Evolutionary conservation across 2,113 vertebrate species (phyloP), one percentile per base, ranked within the genome.

Genomic region (Hippocampus comes): DNA sequence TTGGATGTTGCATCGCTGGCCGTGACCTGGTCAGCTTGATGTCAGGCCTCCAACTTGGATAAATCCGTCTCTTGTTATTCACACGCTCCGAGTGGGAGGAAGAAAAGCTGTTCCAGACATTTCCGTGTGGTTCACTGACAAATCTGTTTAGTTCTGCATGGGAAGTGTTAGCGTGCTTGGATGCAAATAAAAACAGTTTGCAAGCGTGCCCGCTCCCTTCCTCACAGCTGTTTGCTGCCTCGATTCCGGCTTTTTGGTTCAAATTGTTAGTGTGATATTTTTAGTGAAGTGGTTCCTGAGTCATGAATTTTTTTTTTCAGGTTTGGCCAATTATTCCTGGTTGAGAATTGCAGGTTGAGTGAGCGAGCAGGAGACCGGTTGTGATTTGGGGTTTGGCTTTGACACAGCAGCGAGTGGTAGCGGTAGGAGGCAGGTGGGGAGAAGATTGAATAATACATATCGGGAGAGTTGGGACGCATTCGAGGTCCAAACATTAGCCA

Each of bases 241-340:
- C 67, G 56, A 73, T 75, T 65, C 46, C 46, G 46, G 77, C 72
- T 57, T 72, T 65, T 76, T 68, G 42, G 18, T 78, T 78, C 20
- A 76, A 75, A 75, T 73, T 68, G 68, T 73, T 42, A 27, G 30
- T 66, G 74, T 68, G 65, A 78, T 76, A 70, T 76, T 84, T 78
- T 77, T 61, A 38, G 55, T 74, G 56, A 56, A 78, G 59, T 73
- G 73, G 25, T 53, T 63, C 6, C 2, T 73, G 73, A 69, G 77
- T 76, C 76, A 25, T 80, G 66, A 61, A 38, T 38, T 38, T 38
- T 38, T 67, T 59, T 73, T 27, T 71, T 69, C 81, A 83, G 74
- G 69, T 86, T 79, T 42, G 74, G 79, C 73, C 69, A 71, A 82
- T 88, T 88, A 84, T 48, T 66, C 51, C 70, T 80, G 53, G 74